Evolutionary conservation across 2,113 vertebrate genomes (phyloP).

Genomic region (Dunckerocampus dactyliophorus): DNA sequence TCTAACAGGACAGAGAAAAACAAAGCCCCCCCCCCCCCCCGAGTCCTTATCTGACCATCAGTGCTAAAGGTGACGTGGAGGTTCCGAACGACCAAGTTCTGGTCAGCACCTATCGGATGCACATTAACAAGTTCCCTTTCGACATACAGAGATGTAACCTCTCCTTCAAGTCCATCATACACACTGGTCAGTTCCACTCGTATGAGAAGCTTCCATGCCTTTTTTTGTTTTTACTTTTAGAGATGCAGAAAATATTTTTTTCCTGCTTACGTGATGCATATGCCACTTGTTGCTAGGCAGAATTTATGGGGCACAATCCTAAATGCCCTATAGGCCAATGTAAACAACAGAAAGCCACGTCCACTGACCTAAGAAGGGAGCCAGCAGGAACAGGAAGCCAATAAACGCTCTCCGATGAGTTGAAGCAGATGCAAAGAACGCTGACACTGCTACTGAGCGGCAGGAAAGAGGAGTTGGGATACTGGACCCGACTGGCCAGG

Average conservation of each 20-base stretch:
- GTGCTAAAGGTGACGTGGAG: constrained; percentile 33
- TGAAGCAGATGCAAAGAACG: constrained; percentile 5
- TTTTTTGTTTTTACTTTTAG: too few species aligned
- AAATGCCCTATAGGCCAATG: too few species aligned
- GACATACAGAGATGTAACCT: constrained; percentile 61
- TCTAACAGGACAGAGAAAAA: constrained; percentile 58
- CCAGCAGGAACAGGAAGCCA: too few species aligned
- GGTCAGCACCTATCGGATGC: constrained; percentile 62
- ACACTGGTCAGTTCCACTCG: constrained; percentile 35
- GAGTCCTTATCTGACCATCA: constrained; percentile 52
- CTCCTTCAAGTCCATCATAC: constrained; percentile 48
- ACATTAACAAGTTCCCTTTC: constrained; percentile 55
- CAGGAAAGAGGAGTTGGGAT: background rate
- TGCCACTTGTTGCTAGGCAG: too few species aligned
- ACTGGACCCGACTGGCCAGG: constrained; percentile 22
- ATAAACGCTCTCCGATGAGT: constrained; percentile 4
- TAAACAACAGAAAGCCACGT: too few species aligned
- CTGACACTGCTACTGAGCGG: constrained; percentile 7
- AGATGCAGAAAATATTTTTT: too few species aligned
- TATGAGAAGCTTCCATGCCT: too few species aligned
- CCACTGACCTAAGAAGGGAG: too few species aligned
- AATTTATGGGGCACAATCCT: too few species aligned
- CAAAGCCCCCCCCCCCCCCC: constrained; percentile 29
- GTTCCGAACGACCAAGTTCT: constrained; percentile 48
- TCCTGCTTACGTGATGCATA: too few species aligned